Base-by-base conservation (phyloP, 2,888 invertebrate species). In the Eurytoma adleriae region DNA sequence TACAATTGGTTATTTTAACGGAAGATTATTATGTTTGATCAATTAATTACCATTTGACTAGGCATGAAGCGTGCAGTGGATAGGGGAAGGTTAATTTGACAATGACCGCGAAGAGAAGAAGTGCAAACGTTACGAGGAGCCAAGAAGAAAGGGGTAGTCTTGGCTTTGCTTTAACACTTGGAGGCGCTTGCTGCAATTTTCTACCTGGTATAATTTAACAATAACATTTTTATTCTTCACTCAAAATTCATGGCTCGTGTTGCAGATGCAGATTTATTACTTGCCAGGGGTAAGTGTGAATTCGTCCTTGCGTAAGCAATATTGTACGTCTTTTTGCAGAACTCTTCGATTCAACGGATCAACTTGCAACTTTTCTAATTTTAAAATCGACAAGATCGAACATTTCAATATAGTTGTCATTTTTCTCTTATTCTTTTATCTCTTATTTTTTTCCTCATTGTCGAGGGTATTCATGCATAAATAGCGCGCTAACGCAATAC, bases 51-150 rank as follows among this genome's bases (percentile, higher is more conserved):
- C 88, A 87, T 83, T 85, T 84, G 1, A 88, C 78, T 27, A 83
- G 84, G 74, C 88, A 88, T 0, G 88, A 87, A 0, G 88, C 88
- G 10, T 84, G 86, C 54, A 87, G 50, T 12, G 88, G 88, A 79
- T 88, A 88, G 3, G 88, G 88, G 56, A 88, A 88, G 0, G 52
- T 79, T 16, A 62, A 71, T 52, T 76, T 70, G 10, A 59, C 50
- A 40, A 59, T 27, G 30, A 64, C 1, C 5, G 18, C 2, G 7
- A 79, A 16, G 0, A 73, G 54, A 24, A 78, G 0, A 13, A 70
- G 3, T 1, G 78, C 69, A 3, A 81, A 5, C 0, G n/a, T 20
- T 0, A 50, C 27, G 0, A 75, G 59, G 48, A 54, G 16, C 18
- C 20, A 73, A 14, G 62, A 13, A 16, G 2, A 52, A 2, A 50